Evolutionary conservation across 1,140 invertebrate genomes (phyloP).

Genomic region (Phymorhynchus buccinoides): DNA sequence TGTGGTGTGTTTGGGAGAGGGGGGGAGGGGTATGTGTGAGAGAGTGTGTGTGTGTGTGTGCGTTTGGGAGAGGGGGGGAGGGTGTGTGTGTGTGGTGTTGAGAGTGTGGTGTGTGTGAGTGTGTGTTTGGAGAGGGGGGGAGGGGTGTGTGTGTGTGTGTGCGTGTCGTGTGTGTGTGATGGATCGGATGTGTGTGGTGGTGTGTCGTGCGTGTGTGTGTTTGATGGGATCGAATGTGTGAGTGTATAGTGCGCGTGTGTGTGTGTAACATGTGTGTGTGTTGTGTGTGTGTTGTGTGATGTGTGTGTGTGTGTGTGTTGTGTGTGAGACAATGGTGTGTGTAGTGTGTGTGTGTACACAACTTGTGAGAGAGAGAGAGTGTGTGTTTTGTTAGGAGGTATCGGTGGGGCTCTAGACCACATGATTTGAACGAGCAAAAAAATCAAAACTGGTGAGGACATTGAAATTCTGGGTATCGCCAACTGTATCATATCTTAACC

Average conservation of each 20-base stretch:
- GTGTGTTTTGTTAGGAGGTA: too few relatives aligned
- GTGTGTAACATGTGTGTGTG: background rate
- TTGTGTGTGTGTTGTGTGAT: background rate
- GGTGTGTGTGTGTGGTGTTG: too few relatives aligned
- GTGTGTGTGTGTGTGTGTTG: constrained; percentile 1
- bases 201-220: background rate
- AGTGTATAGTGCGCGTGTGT: background rate
- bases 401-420: too few relatives aligned
- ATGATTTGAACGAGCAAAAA: too few relatives aligned
- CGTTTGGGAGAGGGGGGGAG: too few relatives aligned
- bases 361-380: background rate
- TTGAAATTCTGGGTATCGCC: too few relatives aligned
- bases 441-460: too few relatives aligned
- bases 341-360: background rate
- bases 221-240: background rate
- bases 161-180: background rate
- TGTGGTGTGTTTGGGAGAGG: too few relatives aligned
- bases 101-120: background rate
- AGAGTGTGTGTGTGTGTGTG: background rate
- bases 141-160: background rate
- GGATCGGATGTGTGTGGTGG: too few relatives aligned
- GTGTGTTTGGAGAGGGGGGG: background rate
- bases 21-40: too few relatives aligned
- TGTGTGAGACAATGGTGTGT: background rate
- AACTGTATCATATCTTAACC: too few relatives aligned